Evolutionary conservation across 37 sponge, comb jelly and placozoan species (phyloP), one percentile per base, ranked within the genome.

Genomic region (Hormiphora californensis): DNA sequence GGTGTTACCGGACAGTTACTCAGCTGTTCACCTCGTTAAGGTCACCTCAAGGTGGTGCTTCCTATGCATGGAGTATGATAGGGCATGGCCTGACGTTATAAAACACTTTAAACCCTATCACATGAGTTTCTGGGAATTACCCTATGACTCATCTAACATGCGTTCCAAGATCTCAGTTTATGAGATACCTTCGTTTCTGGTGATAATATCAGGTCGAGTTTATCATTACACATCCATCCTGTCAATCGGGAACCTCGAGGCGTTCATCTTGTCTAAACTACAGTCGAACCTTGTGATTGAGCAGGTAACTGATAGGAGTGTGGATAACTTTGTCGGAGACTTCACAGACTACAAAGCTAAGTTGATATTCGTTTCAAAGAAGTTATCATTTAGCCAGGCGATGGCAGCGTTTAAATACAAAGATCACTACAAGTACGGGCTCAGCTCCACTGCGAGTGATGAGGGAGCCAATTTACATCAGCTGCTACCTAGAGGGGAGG

Each of bases 301-400:
- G 21, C 23, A 73, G 25, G 81, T 73, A 25, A 41, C 40, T 36
- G 81, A 73, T 30, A 39, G 81, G 23, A 73, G 19, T n/a, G 46
- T 73, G 12, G 81, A 73, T 40, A 73, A n/a, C 5, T 73, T 73
- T 73, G 81, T 73, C 43, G 81, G 81, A 27, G 81, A 73, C 43
- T 73, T 73, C 35, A 43, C 81, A 25, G 81, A 73, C 27, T 43
- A 73, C 23, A 73, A 73, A 73, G 81, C 44, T 25, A 73, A 41
- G 35, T 39, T 73, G 25, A 11, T 73, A 40, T 73, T 73, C 43
- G 81, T 73, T 19, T 73, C 81, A 22, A 73, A 41, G 23, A n/a
- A 43, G 19, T 73, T 73, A n/a, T 32, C 81, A n/a, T 73, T 73
- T 41, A 11, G 46, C 35, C 81, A 73, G 25, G 81, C 46, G 9